Evolutionary conservation across 1,140 invertebrate genomes (phyloP), one percentile per base, ranked within the genome.

Genomic region (Philotrypesis tridentata): DNA sequence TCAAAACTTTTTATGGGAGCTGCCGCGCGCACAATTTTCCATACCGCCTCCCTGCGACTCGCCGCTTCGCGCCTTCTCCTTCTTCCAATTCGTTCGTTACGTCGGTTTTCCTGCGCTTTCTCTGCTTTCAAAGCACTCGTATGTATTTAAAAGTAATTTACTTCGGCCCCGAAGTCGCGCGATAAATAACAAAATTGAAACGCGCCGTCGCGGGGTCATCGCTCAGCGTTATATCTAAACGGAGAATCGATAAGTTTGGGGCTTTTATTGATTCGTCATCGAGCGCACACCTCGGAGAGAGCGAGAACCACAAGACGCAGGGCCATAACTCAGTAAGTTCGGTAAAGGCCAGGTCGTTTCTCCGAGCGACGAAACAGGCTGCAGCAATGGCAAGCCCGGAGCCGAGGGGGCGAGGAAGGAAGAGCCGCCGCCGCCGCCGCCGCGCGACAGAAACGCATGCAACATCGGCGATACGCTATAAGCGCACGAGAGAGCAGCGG

Each of bases 11-110:
- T 88, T 89, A 88, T 82, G 84, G 71, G 90, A 90, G 88, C 88
- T n/a, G n/a, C n/a, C n/a, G n/a, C n/a, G n/a, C n/a, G n/a, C 87
- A 89, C 86, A 88, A 89, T 90, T 90, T 89, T 84, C 86, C 85
- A 83, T 77, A 84, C 79, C 85, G 79, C 82, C 79, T 78, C 80
- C 80, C 82, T 68, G 29, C 21, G 14, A 12, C 14, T 65, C 23
- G n/a, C n/a, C n/a, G n/a, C n/a, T n/a, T 11, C 7, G 61, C 3
- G 8, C 61, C 6, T 25, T 25, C 1, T 65, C 25, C 2, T 65
- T 65, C 61, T 25, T 65, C 7, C 7, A 11, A 2, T 17, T 31
- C 31, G 31, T 4, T 74, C 48, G 25, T 29, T 25, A 29, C 37
- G 25, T 74, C n/a, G n/a, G n/a, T 74, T 14, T 74, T 55, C 40